Evolutionary conservation across 2,113 vertebrate species (phyloP), one percentile per base, ranked within the genome.

Genomic region (Perognathus longimembris): DNA sequence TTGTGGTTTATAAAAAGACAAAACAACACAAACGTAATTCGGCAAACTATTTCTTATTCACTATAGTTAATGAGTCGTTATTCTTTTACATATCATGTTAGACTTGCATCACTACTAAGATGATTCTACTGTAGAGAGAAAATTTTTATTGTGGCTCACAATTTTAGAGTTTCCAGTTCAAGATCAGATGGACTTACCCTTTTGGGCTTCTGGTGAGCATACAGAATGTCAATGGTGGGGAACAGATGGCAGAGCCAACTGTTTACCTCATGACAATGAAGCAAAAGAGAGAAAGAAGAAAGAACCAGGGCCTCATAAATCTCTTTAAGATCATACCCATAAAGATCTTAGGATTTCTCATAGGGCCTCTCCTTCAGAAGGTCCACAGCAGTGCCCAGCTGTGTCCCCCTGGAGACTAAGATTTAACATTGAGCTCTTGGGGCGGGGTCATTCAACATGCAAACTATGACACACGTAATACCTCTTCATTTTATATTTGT

Each of bases 21-120:
- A 90, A 78, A 40, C 28, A 94, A 78, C 54, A 57, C 67, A 30
- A 91, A 78, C 40, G 78, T 89, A 92, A 86, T 61, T 71, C 34
- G 90, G 42, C 36, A 74, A 73, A 85, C 38, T 78, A 87, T 86
- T 89, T 92, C 42, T 96, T 12, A 61, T 36, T 95, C 17, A 66
- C 30, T 79, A 1, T 34, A 21, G 14, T 67, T 82, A 85, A 21
- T 85, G 6, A 38, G 45, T 45, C 36, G 18, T 85, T 84, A 54
- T 91, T 78, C 57, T 32, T 78, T 94, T 42, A 82, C 6, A 22
- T 67, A 10, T 26, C 42, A 11, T 66, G 8, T 69, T 70, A 61
- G 22, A 15, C 36, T 91, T 63, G 30, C 28, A 61, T 26, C 32
- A 12, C 7, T 32, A 22, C 67, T 63, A 32, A 85, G 24, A 36